Base-by-base conservation (phyloP, 2,888 invertebrate genomes). In the Hirtodrosophila duncani region DNA sequence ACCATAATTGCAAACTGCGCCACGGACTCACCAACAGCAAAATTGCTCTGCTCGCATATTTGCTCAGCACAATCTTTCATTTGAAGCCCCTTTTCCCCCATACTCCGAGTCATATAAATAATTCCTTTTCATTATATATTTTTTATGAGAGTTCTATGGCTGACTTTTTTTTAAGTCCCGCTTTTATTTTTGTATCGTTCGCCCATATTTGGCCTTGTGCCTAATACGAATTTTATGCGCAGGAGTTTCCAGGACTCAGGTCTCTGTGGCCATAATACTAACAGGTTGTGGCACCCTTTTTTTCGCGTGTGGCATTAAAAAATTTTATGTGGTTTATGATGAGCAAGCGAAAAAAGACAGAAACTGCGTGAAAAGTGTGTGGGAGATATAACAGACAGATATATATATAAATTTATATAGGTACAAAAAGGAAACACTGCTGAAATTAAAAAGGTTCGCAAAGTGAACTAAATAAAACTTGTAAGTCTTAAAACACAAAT, bases 211-310 rank as follows among this genome's bases (percentile, higher is more conserved):
- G 74, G 70, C 77, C 70, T 74, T 74, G 74, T 64, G 70, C 77
- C 74, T 75, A 75, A 75, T 74, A 77, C 64, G 77, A 77, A 58
- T 74, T 77, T 74, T 69, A 74, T 77, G 71, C 61, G 41, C 62
- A 26, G 34, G 49, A 42, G 57, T 27, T 30, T 27, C 13, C 31
- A 14, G 46, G 39, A 23, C 30, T 16, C 33, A 43, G 43, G n/a
- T n/a, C n/a, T n/a, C 42, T 63, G 52, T 63, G 59, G 46, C 36
- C 67, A 64, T 68, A 72, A 57, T 59, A 42, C 63, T 57, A 50
- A 55, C 49, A 39, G 34, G 39, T 56, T 46, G 46, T 30, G 29
- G 29, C 39, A 56, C 39, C 36, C 49, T 51, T 43, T 45, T 42
- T 55, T 23, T 29, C n/a, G 34, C 34, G 48, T 46, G 31, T 44